Conservation (phyloP, 2,113 vertebrate genomes). For the Crotalus tigris region DNA sequence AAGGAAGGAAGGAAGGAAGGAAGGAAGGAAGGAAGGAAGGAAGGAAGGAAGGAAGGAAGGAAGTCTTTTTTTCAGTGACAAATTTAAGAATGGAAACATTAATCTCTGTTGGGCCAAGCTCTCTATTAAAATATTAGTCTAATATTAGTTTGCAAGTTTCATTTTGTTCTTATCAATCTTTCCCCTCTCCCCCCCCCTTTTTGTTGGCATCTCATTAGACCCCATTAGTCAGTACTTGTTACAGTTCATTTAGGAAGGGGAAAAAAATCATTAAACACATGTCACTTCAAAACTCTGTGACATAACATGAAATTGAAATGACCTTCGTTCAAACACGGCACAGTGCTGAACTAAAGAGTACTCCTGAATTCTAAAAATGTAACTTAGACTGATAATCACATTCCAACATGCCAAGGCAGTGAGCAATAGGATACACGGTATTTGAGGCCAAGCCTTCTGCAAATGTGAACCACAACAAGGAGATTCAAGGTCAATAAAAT, state of each 20-base stretch:
- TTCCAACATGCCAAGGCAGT: slow-evolving; percentile 36
- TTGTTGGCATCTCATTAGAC: slow-evolving; percentile 52
- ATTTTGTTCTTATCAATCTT: not conserved
- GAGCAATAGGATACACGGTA: not conserved
- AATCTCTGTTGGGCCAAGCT: not conserved
- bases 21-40: not conserved
- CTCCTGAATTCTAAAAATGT: slow-evolving; percentile 51
- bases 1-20: not conserved
- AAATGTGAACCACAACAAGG: not conserved
- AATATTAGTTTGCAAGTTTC: slow-evolving; percentile 41
- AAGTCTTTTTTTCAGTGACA: slow-evolving; percentile 28
- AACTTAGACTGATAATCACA: slow-evolving; percentile 20
- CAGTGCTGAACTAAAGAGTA: slow-evolving; percentile 38
- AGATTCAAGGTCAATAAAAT: too few species aligned
- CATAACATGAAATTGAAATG: slow-evolving; percentile 64
- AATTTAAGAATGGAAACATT: slow-evolving; percentile 8
- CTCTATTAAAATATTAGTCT: slow-evolving; percentile 41
- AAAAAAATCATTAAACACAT: slow-evolving; percentile 63
- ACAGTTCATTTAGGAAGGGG: slow-evolving; percentile 53
- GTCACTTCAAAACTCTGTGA: slow-evolving; percentile 55
- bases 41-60: not conserved
- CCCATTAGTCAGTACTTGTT: slow-evolving; percentile 56
- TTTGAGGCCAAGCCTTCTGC: not conserved
- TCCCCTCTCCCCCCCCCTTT: slow-evolving; percentile 2
- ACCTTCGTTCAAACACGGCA: slow-evolving; percentile 62